These are phyloP conservation scores for Philhelius pedissequus DNA, from an alignment of 2,888 invertebrate genomes.

Conservation along the genomic window DNA sequence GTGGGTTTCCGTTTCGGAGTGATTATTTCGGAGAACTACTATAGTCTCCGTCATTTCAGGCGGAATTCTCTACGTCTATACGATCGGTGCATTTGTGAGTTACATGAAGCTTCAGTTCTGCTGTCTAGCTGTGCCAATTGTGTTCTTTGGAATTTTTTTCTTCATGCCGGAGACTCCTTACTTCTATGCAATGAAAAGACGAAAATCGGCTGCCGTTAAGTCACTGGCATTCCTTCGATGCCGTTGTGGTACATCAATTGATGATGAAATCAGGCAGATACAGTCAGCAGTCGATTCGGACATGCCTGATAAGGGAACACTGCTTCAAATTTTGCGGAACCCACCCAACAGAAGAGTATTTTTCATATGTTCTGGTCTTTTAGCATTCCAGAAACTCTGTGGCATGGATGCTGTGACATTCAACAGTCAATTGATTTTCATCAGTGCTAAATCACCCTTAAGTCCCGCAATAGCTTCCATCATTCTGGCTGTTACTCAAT, in stretches of 20 bases:
- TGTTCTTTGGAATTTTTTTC: constrained; percentile 82
- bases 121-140: constrained; percentile 82
- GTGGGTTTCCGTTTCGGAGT: constrained; percentile 65
- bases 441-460: constrained; percentile 82
- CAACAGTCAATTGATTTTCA: constrained; percentile 87
- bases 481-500: constrained; percentile 87
- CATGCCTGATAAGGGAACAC: constrained; percentile 77
- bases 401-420: constrained; percentile 90
- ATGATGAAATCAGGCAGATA: constrained; percentile 83
- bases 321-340: constrained; percentile 82
- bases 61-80: constrained; percentile 86
- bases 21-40: not conserved
- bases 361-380: constrained; percentile 86
- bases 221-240: constrained; percentile 85
- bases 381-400: constrained; percentile 90
- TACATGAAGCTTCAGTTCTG: constrained; percentile 84
- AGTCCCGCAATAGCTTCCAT: constrained; percentile 85
- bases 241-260: constrained; percentile 81
- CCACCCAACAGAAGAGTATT: constrained; percentile 88
- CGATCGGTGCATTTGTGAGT: constrained; percentile 85
- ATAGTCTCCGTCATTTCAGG: constrained; percentile 64
- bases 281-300: constrained; percentile 80
- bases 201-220: constrained; percentile 81
- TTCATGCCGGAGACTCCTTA: constrained; percentile 92
- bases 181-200: constrained; percentile 82